phyloP scores from a whole-genome alignment of 2,113 vertebrate species.

The Panthera tigris region DNA sequence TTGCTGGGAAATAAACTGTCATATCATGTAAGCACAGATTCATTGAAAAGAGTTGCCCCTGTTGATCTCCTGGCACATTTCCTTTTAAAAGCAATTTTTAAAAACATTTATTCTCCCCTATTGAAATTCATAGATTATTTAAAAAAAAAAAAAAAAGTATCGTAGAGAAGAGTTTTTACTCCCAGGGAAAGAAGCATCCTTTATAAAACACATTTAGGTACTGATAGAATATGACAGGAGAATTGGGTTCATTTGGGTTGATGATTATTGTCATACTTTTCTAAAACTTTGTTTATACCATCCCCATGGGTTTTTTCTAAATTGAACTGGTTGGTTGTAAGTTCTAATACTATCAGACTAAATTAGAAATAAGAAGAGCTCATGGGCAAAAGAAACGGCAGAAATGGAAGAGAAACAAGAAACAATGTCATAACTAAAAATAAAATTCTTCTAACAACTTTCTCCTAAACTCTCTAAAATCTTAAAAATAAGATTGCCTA shows the following conservation, averaged over 20 bases:
- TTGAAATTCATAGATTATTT: background rate
- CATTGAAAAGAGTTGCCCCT: background rate
- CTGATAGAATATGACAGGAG: background rate
- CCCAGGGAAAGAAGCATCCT: background rate
- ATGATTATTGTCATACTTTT: background rate
- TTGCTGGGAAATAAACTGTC: background rate
- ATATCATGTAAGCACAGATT: background rate
- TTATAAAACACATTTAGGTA: background rate
- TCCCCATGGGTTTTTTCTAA: background rate
- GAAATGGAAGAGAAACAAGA: background rate
- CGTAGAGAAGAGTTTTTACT: background rate
- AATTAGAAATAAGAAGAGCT: background rate
- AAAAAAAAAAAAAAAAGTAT: background rate
- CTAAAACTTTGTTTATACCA: background rate
- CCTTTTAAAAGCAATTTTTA: background rate
- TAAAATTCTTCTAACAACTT: background rate
- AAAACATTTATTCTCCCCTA: background rate
- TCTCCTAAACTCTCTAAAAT: constrained; percentile 15
- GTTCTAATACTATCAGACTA: background rate
- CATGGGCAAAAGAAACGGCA: background rate
- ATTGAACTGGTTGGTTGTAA: background rate
- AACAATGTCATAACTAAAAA: background rate
- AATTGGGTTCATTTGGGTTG: background rate
- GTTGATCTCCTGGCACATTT: background rate
- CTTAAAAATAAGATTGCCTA: background rate